Base-by-base conservation (phyloP, 2,888 invertebrate species). In the Drosophila mettleri region DNA sequence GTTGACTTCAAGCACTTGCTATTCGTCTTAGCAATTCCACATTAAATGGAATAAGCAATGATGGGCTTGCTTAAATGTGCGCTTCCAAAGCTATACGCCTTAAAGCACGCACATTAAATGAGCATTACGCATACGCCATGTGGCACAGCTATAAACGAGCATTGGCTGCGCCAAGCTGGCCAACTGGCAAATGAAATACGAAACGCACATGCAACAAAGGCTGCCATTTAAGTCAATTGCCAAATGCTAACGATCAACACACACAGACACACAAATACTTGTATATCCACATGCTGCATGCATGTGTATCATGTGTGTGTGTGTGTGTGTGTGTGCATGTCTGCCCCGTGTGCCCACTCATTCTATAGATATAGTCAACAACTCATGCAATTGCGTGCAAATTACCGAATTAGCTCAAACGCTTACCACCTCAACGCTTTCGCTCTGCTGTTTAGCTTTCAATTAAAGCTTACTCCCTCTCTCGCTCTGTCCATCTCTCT, bases 341-440 rank as follows among this genome's bases (percentile, higher is more conserved):
- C 36, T 60, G 51, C 54, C 58, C 61, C 76, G 69, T 80, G 60
- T 63, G 62, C 43, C 74, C 81, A 74, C 81, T 80, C 84, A 64
- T 64, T 70, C 84, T 68, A 82, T 82, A 83, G 81, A 86, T 84
- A 86, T 75, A 87, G 85, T 82, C 83, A 85, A 83, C 83, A 87
- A 87, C 88, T 87, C 86, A 83, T 83, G 86, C 88, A 88, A 88
- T 84, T 85, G 85, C 88, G 85, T 85, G 85, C 88, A 86, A 85
- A 85, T 85, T 85, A 84, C 81, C 84, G 72, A 86, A 88, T 85
- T 85, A 86, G 81, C 78, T 71, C 27, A 38, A 69, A 54, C 76
- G 65, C 61, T 79, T 80, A 87, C 83, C 83, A 83, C 87, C 83
- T 87, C 82, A 77, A 85, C 76, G 87, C 85, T 79, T 82, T 60